Percentiles rank a stretch among this genome's conserved stretches.
Conservation (phyloP, 2,888 invertebrate genomes). For the Meteorus colon region DNA sequence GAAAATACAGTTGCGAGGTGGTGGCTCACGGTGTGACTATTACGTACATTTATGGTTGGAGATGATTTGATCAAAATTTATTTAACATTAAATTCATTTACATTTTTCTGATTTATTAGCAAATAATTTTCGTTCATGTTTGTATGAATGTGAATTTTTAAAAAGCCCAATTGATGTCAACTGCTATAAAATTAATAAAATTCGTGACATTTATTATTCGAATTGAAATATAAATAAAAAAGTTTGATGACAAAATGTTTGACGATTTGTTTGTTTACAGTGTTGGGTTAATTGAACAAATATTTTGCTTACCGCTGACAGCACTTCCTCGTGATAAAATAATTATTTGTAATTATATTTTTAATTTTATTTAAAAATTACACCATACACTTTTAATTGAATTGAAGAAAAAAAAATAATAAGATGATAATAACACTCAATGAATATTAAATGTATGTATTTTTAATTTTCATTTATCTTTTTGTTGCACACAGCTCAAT, state of each 20-base stretch:
- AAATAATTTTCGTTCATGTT: no score
- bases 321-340: constrained; percentile 12
- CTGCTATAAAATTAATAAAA: not conserved
- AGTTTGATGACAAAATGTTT: no score
- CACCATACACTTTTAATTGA: not conserved
- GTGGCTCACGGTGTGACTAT: constrained; percentile 28
- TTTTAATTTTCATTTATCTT: constrained; percentile 8
- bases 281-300: not conserved
- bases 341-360: not conserved
- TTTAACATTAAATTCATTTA: constrained; percentile 3
- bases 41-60: constrained; percentile 7
- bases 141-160: no score
- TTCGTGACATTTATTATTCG: not conserved
- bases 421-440: constrained; percentile 2
- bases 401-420: not conserved
- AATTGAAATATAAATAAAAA: not conserved
- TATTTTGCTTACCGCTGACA: constrained; percentile 14
- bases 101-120: not conserved
- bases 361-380: not conserved
- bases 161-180: not conserved
- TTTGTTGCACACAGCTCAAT: not conserved
- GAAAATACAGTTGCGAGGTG: constrained; percentile 1
- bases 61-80: constrained; percentile 9
- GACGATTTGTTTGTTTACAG: no score
- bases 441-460: not conserved